Base-by-base conservation (phyloP, 2,113 vertebrate species). In the Agelaius tricolor region DNA sequence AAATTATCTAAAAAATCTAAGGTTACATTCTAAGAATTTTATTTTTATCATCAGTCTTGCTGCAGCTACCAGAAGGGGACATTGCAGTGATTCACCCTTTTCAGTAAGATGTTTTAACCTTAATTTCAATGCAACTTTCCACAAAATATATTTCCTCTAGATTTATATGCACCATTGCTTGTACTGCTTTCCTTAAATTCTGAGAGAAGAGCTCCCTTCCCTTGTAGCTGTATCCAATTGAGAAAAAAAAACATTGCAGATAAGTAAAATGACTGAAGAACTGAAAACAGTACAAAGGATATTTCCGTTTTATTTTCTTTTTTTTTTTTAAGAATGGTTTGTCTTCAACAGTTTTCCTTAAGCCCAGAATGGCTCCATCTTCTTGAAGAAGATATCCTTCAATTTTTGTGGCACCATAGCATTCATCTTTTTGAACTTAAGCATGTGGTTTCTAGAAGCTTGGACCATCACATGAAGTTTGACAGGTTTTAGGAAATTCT, bases 401-500 rank as follows among this genome's bases (percentile, higher is more conserved):
- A 26, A 35, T 92, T 86, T 84, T 62, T 82, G 41, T 61, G 26
- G 17, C 28, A 24, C 3, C 52, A 67, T 11, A 62, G 54, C 22
- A 54, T 75, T 81, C 41, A 73, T 61, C 23, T 74, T 92, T 93
- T 84, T 89, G 18, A 89, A 79, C 22, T 82, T 84, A 72, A 68
- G 61, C 14, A 31, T 84, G 33, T 68, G 46, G 8, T 62, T 89
- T 90, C 88, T 75, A 69, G 65, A 95, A 89, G 30, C n/a, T 82
- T 68, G 71, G 10, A 74, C 63, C 41, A 65, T 87, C 76, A 68
- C 61, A 81, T 31, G 44, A 90, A 74, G 33, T 76, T 89, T 84
- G 92, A 92, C 86, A 93, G n/a, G 28, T 69, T 92, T 96, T 72
- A 94, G 83, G 73, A 82, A 89, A 93, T 82, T 84, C 89, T 90